Evolutionary conservation across 2,888 invertebrate genomes (phyloP).

Genomic region (Horisme vitalbata): DNA sequence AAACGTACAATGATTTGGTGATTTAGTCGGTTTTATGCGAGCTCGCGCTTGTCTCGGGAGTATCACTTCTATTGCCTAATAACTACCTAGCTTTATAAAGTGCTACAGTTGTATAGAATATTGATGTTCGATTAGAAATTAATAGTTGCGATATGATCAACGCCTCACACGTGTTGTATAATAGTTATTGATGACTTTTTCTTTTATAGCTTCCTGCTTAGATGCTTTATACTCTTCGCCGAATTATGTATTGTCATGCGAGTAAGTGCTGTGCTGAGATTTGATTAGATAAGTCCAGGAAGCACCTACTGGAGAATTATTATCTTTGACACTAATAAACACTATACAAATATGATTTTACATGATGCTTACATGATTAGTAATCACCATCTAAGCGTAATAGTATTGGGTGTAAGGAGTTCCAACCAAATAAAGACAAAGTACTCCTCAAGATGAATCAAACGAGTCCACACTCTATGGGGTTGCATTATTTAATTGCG

Average conservation of each 20-base stretch:
- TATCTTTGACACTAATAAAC: too few relatives aligned
- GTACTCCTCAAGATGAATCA: too few relatives aligned
- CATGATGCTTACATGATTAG: too few relatives aligned
- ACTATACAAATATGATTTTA: too few relatives aligned
- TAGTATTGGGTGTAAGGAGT: too few relatives aligned
- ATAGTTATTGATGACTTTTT: constrained; percentile 34
- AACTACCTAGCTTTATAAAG: constrained; percentile 43
- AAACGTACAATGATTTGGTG: too few relatives aligned
- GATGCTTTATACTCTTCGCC: constrained; percentile 21
- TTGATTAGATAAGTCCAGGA: constrained; percentile 4
- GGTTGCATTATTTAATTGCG: too few relatives aligned
- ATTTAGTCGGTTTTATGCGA: too few relatives aligned
- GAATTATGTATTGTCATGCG: constrained; percentile 22
- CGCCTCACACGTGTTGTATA: constrained; percentile 28
- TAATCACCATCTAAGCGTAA: too few relatives aligned
- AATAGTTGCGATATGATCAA: constrained; percentile 26
- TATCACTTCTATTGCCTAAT: constrained; percentile 10
- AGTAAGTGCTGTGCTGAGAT: constrained; percentile 15
- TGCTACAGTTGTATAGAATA: constrained; percentile 38
- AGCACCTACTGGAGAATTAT: too few relatives aligned
- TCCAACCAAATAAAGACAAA: too few relatives aligned
- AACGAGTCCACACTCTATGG: too few relatives aligned
- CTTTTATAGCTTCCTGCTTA: constrained; percentile 36
- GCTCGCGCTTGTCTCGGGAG: background rate
- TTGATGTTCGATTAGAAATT: constrained; percentile 42